Evolutionary conservation across 2,888 invertebrate genomes (phyloP).

Genomic region (Hirtodrosophila histrioides): DNA sequence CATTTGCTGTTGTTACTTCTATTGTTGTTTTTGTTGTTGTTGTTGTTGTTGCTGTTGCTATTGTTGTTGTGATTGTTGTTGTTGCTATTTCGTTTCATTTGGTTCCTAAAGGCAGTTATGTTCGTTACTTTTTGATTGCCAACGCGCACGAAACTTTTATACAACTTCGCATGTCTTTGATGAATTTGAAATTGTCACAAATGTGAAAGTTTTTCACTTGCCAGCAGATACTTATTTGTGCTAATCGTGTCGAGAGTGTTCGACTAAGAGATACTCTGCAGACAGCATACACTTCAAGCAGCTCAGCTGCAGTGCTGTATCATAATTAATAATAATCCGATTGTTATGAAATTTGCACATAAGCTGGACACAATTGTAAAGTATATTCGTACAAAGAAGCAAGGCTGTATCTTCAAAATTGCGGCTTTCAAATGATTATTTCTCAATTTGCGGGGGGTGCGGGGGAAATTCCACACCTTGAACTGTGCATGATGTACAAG

Average conservation of each 20-base stretch:
- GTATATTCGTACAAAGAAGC: no score
- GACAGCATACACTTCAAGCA: no score
- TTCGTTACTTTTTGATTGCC: conserved; percentile 79
- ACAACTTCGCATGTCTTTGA: conserved; percentile 76
- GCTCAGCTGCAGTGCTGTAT: no score
- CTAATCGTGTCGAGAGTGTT: conserved; percentile 1
- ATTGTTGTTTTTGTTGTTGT: conserved; percentile 42
- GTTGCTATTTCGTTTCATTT: conserved; percentile 25
- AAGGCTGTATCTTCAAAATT: no score
- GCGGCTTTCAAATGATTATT: no score
- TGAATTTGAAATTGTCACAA: conserved; percentile 81
- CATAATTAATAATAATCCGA: no score
- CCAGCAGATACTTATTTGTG: conserved; percentile 34
- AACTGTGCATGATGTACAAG: no score
- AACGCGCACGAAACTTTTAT: conserved; percentile 72
- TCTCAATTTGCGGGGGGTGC: no score
- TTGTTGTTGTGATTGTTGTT: conserved; percentile 31
- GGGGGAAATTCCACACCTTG: no score
- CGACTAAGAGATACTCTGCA: no score
- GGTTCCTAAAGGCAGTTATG: conserved; percentile 46
- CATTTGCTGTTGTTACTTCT: conserved; percentile 49
- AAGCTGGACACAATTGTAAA: no score
- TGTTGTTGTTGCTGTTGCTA: conserved; percentile 45
- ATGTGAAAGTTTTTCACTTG: conserved; percentile 74
- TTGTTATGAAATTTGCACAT: no score